Evolutionary conservation across 1,140 invertebrate species (phyloP).

Genomic region (Andricus grossulariae): DNA sequence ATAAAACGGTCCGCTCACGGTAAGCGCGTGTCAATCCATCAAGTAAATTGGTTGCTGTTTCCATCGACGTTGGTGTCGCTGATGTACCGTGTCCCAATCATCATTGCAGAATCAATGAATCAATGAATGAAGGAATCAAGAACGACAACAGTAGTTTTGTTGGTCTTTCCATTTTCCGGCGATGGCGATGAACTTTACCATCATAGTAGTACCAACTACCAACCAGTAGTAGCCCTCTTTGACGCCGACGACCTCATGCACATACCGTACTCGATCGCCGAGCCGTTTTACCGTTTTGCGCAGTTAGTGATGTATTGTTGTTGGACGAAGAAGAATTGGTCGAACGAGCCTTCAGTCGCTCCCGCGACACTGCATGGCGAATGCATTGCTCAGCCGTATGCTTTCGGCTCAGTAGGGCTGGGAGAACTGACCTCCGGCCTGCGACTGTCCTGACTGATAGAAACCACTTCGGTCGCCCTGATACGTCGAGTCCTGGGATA

Average conservation of each 20-base stretch:
- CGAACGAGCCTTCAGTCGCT: conserved; percentile 75
- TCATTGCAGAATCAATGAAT: not conserved
- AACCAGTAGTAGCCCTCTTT: conserved; percentile 49
- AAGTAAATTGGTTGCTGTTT: conserved; percentile 41
- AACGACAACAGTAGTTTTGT: not conserved
- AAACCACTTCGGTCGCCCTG: conserved; percentile 86
- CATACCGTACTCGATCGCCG: conserved; percentile 64
- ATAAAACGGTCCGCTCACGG: conserved; percentile 58
- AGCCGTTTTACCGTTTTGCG: conserved; percentile 71
- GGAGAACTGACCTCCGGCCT: conserved; percentile 77
- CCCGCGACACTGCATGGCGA: conserved; percentile 74
- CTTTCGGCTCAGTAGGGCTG: conserved; percentile 78
- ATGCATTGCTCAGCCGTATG: conserved; percentile 73
- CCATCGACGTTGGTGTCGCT: conserved; percentile 39
- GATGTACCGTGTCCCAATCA: conserved; percentile 23
- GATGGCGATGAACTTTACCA: conserved; percentile 43
- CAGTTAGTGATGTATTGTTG: conserved; percentile 71
- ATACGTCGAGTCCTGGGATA: conserved; percentile 97
- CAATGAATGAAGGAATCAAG: conserved; percentile 34
- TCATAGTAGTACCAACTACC: conserved; percentile 46
- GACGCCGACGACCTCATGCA: conserved; percentile 62
- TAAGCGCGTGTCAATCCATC: conserved; percentile 50
- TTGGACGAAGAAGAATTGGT: conserved; percentile 74
- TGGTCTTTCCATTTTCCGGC: not conserved
- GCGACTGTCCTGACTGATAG: conserved; percentile 80